phyloP scores from a whole-genome alignment of 2,888 invertebrate genomes.

The Caenorhabditis sinica region DNA sequence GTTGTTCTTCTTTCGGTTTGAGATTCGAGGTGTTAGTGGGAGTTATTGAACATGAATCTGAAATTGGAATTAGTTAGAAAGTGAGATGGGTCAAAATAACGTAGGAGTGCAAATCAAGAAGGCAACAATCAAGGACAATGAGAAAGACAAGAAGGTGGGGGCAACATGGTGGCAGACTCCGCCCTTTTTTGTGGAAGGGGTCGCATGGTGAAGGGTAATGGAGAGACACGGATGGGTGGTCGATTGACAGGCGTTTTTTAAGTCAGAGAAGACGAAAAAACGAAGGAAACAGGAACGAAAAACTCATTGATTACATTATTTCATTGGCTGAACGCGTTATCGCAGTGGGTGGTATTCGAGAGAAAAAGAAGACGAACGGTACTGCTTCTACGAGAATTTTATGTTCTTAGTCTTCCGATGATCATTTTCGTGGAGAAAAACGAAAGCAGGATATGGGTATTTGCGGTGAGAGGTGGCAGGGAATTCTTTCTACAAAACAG shows the following conservation, averaged over 20 bases:
- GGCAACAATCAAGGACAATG: slow-evolving; percentile 3
- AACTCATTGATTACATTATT: slow-evolving; percentile 54
- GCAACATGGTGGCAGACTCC: slow-evolving; percentile 35
- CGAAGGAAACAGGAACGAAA: background rate
- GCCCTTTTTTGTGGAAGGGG: slow-evolving; percentile 18
- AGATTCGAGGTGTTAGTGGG: slow-evolving; percentile 24
- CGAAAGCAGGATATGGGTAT: background rate
- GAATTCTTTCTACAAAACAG: background rate
- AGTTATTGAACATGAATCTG: slow-evolving; percentile 56
- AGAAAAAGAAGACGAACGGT: too few relatives aligned
- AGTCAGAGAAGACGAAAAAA: background rate
- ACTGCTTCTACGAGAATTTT: too few relatives aligned
- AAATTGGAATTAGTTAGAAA: background rate
- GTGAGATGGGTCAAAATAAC: background rate
- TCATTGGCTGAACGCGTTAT: slow-evolving; percentile 12
- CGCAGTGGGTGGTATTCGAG: background rate
- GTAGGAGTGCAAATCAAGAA: background rate
- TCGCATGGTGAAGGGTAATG: background rate
- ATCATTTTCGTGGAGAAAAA: slow-evolving; percentile 29
- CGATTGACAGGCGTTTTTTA: background rate
- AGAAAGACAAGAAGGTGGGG: slow-evolving; percentile 13
- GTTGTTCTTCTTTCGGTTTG: background rate
- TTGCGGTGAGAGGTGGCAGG: too few relatives aligned
- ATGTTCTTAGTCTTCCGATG: slow-evolving; percentile 6
- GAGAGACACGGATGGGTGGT: slow-evolving; percentile 5